Base-by-base conservation (phyloP, 2,113 vertebrate species). In the Anoura caudifer region DNA sequence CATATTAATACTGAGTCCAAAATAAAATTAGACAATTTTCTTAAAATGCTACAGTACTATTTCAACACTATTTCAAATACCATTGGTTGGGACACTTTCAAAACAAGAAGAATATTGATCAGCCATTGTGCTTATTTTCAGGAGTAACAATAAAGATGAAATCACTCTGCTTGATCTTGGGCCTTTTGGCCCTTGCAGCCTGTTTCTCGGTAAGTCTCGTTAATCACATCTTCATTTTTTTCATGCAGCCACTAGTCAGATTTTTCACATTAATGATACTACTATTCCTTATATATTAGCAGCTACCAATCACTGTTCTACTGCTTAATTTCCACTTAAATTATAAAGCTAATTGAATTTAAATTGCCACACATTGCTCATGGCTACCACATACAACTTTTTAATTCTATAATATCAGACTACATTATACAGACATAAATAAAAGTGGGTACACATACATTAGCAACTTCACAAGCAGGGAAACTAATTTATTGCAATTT, bases 121-220 rank as follows among this genome's bases (percentile, higher is more conserved):
- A 81, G 19, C 7, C 24, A 12, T 17, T 94, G 19, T 72, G 56
- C 13, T 87, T 69, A 24, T 6, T 96, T 97, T 93, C 77, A 96
- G 82, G 61, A 33, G 20, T 4, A 52, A 50, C 65, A 3, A 2
- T 38, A 88, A 94, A 31, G 20, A 97, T 96, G 96, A 94, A 84
- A 28, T 31, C 86, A 19, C 41, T 72, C 9, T 82, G 28, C n/a
- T 52, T 88, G 6, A 36, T 85, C 43, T 65, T 93, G n/a, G 90
- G 89, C n/a, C 72, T 97, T 72, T 85, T 79, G 52, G 83, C 75
- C 77, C 52, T 97, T 54, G 4, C 2, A 77, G 63, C 22, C 22
- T 95, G 77, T 65, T 91, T 93, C 73, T 65, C 7, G 3, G 95
- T 97, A 91, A 93, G 95, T 95, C 69, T 76, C 61, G 36, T 47